phyloP scores from a whole-genome alignment of 2,888 invertebrate species.

The Heliconius sara region DNA sequence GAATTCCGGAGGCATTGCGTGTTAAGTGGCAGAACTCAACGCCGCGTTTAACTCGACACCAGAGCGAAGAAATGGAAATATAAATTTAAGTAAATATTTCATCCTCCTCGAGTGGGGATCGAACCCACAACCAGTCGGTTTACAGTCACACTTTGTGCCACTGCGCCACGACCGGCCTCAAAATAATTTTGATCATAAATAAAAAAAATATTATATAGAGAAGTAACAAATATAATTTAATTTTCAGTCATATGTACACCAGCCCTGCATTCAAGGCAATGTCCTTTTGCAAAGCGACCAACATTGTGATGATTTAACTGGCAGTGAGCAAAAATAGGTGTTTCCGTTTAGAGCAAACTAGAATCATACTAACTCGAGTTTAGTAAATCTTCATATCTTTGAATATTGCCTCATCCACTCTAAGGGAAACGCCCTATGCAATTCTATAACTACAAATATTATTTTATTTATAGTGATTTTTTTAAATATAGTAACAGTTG shows the following conservation, averaged over 20 bases:
- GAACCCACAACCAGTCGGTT: too few species aligned
- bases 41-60: too few species aligned
- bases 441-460: neutral
- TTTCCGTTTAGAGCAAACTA: constrained; percentile 63
- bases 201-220: neutral
- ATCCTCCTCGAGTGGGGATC: too few species aligned
- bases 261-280: constrained; percentile 63
- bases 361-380: constrained; percentile 58
- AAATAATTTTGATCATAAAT: too few species aligned
- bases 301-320: constrained; percentile 76
- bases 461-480: neutral
- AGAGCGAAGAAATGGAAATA: too few species aligned
- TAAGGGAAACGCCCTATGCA: neutral
- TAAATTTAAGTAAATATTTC: too few species aligned
- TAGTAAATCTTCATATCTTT: constrained; percentile 46
- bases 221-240: neutral
- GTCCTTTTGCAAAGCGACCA: constrained; percentile 67
- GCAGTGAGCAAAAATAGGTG: constrained; percentile 72
- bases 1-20: too few species aligned
- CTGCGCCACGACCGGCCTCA: too few species aligned
- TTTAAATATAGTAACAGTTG: neutral
- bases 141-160: too few species aligned
- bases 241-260: constrained; percentile 34
- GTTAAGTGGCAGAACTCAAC: too few species aligned
- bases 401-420: constrained; percentile 40